Percentiles rank a stretch among this genome's conserved stretches.
Conservation (phyloP, 2,888 invertebrate species). For the Agonopterix arenella region DNA sequence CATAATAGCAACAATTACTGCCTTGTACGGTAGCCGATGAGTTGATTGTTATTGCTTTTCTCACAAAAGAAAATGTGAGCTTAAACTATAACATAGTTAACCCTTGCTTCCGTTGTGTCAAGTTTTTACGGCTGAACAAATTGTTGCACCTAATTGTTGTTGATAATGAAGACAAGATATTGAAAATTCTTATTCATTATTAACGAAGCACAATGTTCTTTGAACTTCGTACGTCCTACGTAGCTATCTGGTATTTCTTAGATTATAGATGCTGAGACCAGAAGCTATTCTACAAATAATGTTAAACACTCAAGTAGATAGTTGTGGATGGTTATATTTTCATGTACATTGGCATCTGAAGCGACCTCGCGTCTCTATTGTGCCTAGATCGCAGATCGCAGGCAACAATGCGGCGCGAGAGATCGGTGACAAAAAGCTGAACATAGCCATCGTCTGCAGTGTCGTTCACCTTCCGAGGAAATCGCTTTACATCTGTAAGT, state of each 20-base stretch:
- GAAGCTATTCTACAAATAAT: no score
- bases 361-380: background rate
- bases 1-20: constrained; percentile 5
- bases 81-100: no score
- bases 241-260: no score
- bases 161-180: no score
- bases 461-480: constrained; percentile 10
- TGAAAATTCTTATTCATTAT: no score
- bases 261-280: no score
- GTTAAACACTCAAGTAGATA: background rate
- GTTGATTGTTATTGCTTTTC: constrained; percentile 4
- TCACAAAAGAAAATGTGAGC: background rate
- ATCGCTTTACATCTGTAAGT: background rate
- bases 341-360: constrained; percentile 6
- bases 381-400: constrained; percentile 2
- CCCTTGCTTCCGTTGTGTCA: no score
- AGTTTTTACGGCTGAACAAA: no score
- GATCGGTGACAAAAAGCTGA: constrained; percentile 9
- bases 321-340: background rate
- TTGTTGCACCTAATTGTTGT: no score
- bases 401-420: constrained; percentile 9
- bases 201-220: no score
- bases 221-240: no score
- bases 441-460: constrained; percentile 1
- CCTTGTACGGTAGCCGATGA: constrained; percentile 1